Evolutionary conservation across 2,113 vertebrate species (phyloP), one percentile per base, ranked within the genome.

Genomic region (Colossoma macropomum): DNA sequence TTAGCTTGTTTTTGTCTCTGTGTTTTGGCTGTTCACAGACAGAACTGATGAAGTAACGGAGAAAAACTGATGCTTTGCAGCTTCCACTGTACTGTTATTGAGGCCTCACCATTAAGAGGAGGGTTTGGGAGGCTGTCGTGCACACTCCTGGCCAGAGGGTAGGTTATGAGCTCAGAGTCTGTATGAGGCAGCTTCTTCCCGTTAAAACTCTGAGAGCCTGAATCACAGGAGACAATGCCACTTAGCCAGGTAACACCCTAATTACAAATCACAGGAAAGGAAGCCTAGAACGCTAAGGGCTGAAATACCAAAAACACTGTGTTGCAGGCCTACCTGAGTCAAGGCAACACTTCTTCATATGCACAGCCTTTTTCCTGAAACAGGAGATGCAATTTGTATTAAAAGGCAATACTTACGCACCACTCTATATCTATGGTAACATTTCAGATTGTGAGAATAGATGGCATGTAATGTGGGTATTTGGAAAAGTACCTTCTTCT

Each of bases 91-190:
- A 11, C n/a, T 8, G 8, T 21, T 10, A 15, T 32, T 63, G 21
- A 71, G 75, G 68, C 13, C 30, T 93, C 90, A 97, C 96, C 95
- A 86, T 96, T 94, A 0, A 91, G 93, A 65, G 93, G 94, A 72
- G 90, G 91, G 78, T 1, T 82, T 0, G 90, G 92, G 1, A 95
- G 89, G 76, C 91, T 91, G 27, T 91, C 93, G 0, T 90, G 92
- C 0, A n/a, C 56, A 2, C 86, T 88, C 80, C 92, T 82, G 21
- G 87, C 86, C 15, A 87, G 83, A 32, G 95, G 93, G 86, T 94
- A 96, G 2, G 93, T 92, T 74, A 93, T 85, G 25, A 96, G 89
- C 65, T 86, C 84, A 0, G 93, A 91, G 34, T 90, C 45, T 0
- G 92, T 66, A 41, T 90, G 87, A 0, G 91, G 78, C 48, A 93